These are phyloP conservation scores for Harmothoe impar DNA, from an alignment of 2,888 invertebrate species.

Conservation along the genomic window DNA sequence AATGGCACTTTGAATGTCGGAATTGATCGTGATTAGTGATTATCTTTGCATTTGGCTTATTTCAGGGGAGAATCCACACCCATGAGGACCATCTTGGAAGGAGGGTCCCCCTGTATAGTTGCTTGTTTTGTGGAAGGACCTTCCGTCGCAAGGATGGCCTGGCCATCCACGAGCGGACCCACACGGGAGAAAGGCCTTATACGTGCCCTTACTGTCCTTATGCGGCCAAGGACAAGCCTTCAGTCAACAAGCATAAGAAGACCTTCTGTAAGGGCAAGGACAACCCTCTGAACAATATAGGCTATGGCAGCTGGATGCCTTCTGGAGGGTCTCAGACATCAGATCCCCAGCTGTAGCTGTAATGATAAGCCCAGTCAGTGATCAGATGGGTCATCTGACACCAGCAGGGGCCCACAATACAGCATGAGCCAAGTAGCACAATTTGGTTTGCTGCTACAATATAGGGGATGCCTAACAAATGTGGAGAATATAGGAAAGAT, in stretches of 20 bases:
- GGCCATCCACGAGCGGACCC: neutral
- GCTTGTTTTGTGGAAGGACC: neutral
- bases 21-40: too few relatives aligned
- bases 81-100: neutral
- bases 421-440: too few relatives aligned
- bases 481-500: too few relatives aligned
- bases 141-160: neutral
- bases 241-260: constrained; percentile 44
- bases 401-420: too few relatives aligned
- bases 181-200: constrained; percentile 35
- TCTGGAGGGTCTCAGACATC: too few relatives aligned
- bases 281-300: neutral
- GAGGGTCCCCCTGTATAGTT: neutral
- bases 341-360: too few relatives aligned
- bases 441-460: too few relatives aligned
- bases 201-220: neutral
- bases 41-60: neutral
- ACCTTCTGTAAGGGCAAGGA: neutral
- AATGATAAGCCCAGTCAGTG: too few relatives aligned
- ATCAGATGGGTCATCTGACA: too few relatives aligned
- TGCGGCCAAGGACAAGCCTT: neutral
- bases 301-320: too few relatives aligned
- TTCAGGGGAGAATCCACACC: neutral
- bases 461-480: too few relatives aligned
- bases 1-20: too few relatives aligned